A percentile compares a stretch with the other conserved stretches of the same genome.
These are phyloP conservation scores for Chaitophorus viminalis DNA, from an alignment of 2,888 invertebrate genomes.

Conservation along the genomic window DNA sequence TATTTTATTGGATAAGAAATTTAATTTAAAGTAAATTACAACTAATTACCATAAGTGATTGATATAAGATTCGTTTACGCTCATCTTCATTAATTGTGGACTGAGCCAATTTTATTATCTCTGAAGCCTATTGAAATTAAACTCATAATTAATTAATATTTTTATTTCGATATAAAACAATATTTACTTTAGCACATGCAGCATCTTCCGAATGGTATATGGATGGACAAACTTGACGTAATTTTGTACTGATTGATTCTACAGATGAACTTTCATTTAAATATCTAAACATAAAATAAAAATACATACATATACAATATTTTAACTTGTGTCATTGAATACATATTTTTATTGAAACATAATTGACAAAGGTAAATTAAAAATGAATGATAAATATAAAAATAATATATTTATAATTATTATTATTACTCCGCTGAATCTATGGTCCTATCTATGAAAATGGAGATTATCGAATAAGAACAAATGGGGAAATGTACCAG, in stretches of 20 bases:
- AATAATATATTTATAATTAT: no score
- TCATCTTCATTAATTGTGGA: slow-evolving; percentile 79
- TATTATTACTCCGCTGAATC: no score
- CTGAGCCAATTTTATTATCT: slow-evolving; percentile 85
- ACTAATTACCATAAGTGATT: slow-evolving; percentile 60
- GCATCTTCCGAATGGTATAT: slow-evolving; percentile 96
- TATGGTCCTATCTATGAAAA: no score
- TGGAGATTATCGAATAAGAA: no score
- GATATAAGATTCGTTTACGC: slow-evolving; percentile 74
- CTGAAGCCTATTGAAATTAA: slow-evolving; percentile 74
- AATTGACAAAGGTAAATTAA: slow-evolving; percentile 31
- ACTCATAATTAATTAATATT: not conserved
- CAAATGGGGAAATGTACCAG: no score
- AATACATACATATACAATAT: slow-evolving; percentile 1
- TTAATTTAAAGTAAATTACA: not conserved
- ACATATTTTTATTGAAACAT: not conserved
- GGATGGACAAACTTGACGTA: slow-evolving; percentile 91
- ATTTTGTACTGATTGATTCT: slow-evolving; percentile 85
- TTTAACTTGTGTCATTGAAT: not conserved
- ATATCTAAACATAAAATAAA: slow-evolving; percentile 72
- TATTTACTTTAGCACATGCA: slow-evolving; percentile 86
- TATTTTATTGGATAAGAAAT: not conserved
- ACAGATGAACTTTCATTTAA: slow-evolving; percentile 95
- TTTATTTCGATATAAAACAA: not conserved
- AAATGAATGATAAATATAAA: not conserved